Percentiles rank a stretch among this genome's conserved stretches.
Evolutionary conservation across 2,888 invertebrate genomes (phyloP).

Genomic region (Flabesymbios commensalis): DNA sequence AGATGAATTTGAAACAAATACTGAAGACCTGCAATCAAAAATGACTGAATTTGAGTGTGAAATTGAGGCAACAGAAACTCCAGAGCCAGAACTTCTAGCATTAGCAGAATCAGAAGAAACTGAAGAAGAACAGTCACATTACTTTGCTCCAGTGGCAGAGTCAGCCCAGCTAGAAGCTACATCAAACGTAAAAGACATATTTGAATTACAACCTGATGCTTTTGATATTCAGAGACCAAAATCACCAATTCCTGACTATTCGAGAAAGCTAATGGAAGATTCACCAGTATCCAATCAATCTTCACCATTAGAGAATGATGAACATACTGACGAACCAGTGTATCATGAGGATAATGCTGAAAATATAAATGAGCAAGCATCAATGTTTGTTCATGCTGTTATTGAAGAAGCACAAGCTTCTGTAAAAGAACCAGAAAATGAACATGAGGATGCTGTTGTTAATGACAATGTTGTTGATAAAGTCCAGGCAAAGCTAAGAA

Average conservation of each 20-base stretch:
- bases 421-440: conserved; percentile 63
- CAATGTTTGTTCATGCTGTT: conserved; percentile 52
- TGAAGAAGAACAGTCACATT: no score
- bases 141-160: no score
- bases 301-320: conserved; percentile 1
- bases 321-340: background rate
- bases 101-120: conserved; percentile 26
- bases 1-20: no score
- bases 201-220: conserved; percentile 51
- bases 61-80: conserved; percentile 7
- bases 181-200: no score
- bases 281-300: background rate
- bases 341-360: background rate
- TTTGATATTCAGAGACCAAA: conserved; percentile 66
- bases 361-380: conserved; percentile 30
- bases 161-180: no score
- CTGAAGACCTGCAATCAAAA: no score
- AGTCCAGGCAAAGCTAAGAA: no score
- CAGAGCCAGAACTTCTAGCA: conserved; percentile 14
- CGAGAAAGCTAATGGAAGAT: conserved; percentile 16
- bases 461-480: no score
- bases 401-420: conserved; percentile 49
- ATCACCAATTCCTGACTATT: conserved; percentile 62
- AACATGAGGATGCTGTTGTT: no score
- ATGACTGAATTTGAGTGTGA: no score